Base-by-base conservation (phyloP, 2,797 vertebrate species). In the Hafferia zeledoni region DNA sequence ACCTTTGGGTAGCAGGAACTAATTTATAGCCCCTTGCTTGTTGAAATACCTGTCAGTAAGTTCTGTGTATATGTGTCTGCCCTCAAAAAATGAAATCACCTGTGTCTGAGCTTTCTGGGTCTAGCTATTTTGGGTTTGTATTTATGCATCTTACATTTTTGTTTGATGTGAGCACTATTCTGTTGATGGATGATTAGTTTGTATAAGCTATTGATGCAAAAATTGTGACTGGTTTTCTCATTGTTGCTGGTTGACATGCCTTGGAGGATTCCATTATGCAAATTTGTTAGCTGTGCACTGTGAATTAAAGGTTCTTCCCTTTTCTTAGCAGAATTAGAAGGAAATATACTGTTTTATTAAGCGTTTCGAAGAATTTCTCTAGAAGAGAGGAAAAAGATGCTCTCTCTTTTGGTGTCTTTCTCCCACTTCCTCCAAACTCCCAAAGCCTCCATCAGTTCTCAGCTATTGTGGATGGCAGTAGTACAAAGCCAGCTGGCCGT, bases 201-300 rank as follows among this genome's bases (percentile, higher is more conserved):
- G 30, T 49, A 17, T 43, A 49, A 89, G 33, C 53, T 77, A n/a
- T 27, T 85, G 93, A 47, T 94, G 61, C 20, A 82, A 63, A 92
- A 89, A 5, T 20, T 46, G 30, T 50, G n/a, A 72, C 18, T 84
- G 43, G 4, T 79, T 46, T 79, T 86, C 35, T 78, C 13, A 18
- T 5, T 16, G 1, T 33, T 83, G 10, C 44, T 47, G 1, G 9
- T 57, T 25, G 70, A 41, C 0, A 0, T 78, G 49, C 49, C 64
- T 91, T 85, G 75, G 15, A 80, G n/a, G 33, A 20, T 35, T 71
- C 30, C 31, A 2, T 71, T 57, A 9, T 35, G 30, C 57, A 31
- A 6, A 50, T 68, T 35, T 74, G 33, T 86, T 92, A 67, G 43
- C 27, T 65, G 12, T 71, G 28, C 17, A 9, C 53, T 80, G 10